These are phyloP conservation scores for Halichoerus grypus DNA, from an alignment of 2,113 vertebrate species.

Conservation along the genomic window DNA sequence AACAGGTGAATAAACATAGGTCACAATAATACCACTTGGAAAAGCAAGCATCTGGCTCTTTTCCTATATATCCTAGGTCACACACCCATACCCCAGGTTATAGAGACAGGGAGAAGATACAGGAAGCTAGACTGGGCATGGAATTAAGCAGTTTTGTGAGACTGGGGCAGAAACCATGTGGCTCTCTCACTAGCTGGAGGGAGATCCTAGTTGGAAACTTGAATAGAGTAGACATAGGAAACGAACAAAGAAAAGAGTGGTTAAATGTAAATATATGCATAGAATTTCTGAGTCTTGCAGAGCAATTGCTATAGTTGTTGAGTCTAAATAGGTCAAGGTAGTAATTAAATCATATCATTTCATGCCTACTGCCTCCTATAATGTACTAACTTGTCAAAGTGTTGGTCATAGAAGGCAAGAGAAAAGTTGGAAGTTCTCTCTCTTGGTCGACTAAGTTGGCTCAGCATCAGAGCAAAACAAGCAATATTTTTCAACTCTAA, in stretches of 20 bases:
- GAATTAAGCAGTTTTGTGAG: neutral
- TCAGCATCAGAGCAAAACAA: neutral
- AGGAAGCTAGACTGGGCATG: too few relatives aligned
- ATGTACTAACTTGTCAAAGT: neutral
- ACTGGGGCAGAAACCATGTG: too few relatives aligned
- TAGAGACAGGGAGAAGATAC: neutral
- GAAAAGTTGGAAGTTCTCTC: neutral
- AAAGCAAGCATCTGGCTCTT: neutral
- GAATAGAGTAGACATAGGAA: too few relatives aligned
- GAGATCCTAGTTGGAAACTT: neutral
- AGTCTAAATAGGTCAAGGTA: neutral
- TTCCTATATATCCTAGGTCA: neutral
- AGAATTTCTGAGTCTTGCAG: neutral
- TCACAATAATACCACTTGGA: neutral
- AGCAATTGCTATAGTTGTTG: neutral
- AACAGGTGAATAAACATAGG: neutral
- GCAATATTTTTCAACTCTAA: neutral
- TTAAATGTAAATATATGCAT: neutral
- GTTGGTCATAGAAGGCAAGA: neutral
- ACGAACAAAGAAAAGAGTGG: neutral
- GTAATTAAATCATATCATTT: neutral
- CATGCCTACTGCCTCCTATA: neutral
- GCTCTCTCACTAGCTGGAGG: neutral
- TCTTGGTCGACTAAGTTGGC: neutral
- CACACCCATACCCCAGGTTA: neutral